A percentile compares a stretch with the other conserved stretches of the same genome.
phyloP scores from a whole-genome alignment of 2,888 invertebrate genomes.

The Mantis religiosa region DNA sequence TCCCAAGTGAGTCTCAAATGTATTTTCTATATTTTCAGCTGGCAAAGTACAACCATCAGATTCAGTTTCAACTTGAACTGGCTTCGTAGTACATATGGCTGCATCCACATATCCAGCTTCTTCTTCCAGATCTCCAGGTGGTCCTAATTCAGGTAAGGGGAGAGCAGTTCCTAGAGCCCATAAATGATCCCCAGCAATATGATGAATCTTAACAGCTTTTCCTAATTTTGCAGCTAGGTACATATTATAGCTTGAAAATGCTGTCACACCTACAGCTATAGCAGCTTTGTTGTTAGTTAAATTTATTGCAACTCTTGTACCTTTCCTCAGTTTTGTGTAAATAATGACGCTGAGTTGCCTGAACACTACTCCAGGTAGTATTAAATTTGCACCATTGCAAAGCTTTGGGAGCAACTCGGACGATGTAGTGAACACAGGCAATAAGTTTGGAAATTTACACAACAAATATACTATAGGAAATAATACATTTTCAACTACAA shows the following conservation, averaged over 20 bases:
- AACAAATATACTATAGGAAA: conserved; percentile 78
- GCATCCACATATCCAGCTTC: background rate
- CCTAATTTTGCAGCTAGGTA: conserved; percentile 65
- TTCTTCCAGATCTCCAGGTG: conserved; percentile 31
- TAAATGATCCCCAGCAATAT: conserved; percentile 73
- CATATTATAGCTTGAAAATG: conserved; percentile 73
- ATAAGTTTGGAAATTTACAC: conserved; percentile 69
- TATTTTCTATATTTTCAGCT: background rate
- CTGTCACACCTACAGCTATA: conserved; percentile 70
- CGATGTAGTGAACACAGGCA: conserved; percentile 70
- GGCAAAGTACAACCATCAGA: background rate
- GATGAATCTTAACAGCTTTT: conserved; percentile 71
- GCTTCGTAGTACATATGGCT: background rate
- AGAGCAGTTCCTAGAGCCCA: conserved; percentile 63
- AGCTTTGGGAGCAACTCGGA: conserved; percentile 54
- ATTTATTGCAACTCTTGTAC: conserved; percentile 63
- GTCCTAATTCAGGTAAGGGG: conserved; percentile 58
- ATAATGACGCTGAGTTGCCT: conserved; percentile 37
- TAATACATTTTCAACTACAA: conserved; percentile 59
- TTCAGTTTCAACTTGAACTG: background rate
- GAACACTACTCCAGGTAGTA: conserved; percentile 64
- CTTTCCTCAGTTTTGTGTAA: conserved; percentile 54
- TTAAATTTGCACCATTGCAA: conserved; percentile 64
- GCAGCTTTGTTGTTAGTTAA: conserved; percentile 71
- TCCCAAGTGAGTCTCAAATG: background rate